These are phyloP conservation scores for Pristionchus pacificus DNA, from an alignment of 1,140 invertebrate species.

Conservation along the genomic window DNA sequence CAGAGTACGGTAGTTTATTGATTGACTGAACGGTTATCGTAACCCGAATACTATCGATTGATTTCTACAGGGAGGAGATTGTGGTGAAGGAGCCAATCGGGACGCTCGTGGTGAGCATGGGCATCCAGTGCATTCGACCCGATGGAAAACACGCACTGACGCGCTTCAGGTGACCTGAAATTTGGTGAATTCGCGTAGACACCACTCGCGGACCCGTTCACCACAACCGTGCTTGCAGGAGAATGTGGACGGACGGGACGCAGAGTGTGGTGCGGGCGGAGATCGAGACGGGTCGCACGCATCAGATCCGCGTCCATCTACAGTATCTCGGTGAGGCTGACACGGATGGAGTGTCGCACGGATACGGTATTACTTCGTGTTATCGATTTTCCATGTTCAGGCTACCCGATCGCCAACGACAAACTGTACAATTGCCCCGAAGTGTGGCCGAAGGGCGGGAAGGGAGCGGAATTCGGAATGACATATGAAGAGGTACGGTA, in stretches of 20 bases:
- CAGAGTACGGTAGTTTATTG: slow-evolving; percentile 69
- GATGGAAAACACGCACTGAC: slow-evolving; percentile 77
- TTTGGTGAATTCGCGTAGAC: neutral
- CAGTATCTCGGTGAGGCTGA: slow-evolving; percentile 78
- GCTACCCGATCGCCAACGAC: slow-evolving; percentile 93
- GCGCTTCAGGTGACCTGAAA: slow-evolving; percentile 68
- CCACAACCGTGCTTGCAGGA: slow-evolving; percentile 1
- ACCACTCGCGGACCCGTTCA: neutral
- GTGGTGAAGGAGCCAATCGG: slow-evolving; percentile 85
- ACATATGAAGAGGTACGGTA: neutral
- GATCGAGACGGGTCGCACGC: slow-evolving; percentile 88
- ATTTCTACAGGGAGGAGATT: slow-evolving; percentile 70
- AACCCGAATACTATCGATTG: neutral
- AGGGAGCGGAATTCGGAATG: neutral
- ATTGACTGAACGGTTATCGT: slow-evolving; percentile 7
- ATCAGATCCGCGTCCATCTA: slow-evolving; percentile 96
- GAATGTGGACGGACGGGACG: slow-evolving; percentile 70
- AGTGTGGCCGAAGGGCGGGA: slow-evolving; percentile 26
- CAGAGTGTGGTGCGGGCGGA: slow-evolving; percentile 87
- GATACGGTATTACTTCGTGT: neutral
- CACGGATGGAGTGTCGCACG: slow-evolving; percentile 15
- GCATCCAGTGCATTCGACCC: slow-evolving; percentile 78
- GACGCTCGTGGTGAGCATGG: slow-evolving; percentile 88
- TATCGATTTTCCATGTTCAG: slow-evolving; percentile 59
- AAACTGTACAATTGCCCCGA: slow-evolving; percentile 77